Percentiles rank a stretch among this genome's conserved stretches.
Conservation (phyloP, 2,888 invertebrate genomes). For the Drosophila cognata region DNA sequence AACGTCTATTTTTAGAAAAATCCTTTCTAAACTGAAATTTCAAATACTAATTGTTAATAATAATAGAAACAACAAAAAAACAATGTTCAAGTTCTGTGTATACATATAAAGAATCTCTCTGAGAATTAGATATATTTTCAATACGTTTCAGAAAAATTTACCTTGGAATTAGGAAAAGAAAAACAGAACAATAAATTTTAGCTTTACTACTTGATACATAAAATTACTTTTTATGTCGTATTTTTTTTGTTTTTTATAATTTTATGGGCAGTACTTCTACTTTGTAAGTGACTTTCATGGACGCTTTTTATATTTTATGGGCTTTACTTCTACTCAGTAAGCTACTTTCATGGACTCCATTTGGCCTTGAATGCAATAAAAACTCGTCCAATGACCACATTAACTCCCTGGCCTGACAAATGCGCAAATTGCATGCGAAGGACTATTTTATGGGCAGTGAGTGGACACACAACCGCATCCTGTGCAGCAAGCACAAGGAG, state of each 20-base stretch:
- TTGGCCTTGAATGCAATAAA: constrained; percentile 33
- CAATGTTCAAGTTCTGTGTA: background rate
- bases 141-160: too few species aligned
- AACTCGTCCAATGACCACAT: constrained; percentile 23
- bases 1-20: too few species aligned
- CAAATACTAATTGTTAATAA: background rate
- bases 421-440: constrained; percentile 67
- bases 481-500: constrained; percentile 10
- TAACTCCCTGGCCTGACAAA: constrained; percentile 37
- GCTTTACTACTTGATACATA: background rate
- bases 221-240: background rate
- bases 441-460: constrained; percentile 38
- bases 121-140: background rate
- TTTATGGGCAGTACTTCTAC: background rate
- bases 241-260: background rate
- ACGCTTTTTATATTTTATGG: background rate
- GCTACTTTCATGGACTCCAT: background rate
- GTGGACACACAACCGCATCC: constrained; percentile 24
- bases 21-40: background rate
- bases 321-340: background rate
- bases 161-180: background rate
- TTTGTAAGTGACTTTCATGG: background rate
- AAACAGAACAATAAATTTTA: background rate
- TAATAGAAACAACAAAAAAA: background rate
- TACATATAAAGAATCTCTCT: background rate